Evolutionary conservation across 1,140 invertebrate genomes (phyloP).

Genomic region (Drosophila truncata): DNA sequence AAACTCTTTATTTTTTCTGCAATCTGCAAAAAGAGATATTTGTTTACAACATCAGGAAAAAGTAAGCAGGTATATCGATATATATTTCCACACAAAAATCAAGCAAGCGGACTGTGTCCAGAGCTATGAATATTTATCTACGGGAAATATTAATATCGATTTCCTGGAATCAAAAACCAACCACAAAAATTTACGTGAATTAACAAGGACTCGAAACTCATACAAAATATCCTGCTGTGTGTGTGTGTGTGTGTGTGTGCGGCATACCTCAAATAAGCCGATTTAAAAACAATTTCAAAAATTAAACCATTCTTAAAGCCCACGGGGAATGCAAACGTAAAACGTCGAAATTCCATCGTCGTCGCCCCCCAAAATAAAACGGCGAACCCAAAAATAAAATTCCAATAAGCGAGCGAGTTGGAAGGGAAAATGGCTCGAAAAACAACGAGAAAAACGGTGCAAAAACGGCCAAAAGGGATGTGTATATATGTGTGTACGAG

Average conservation of each 20-base stretch:
- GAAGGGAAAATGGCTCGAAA: conserved; percentile 1
- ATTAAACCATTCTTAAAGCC: conserved; percentile 59
- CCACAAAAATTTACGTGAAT: conserved; percentile 1
- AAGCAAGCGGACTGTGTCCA: background rate
- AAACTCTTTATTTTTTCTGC: background rate
- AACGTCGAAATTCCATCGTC: conserved; percentile 1
- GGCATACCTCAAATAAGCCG: conserved; percentile 63
- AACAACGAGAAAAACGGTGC: background rate
- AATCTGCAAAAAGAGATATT: background rate
- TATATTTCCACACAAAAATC: background rate
- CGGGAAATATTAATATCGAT: conserved; percentile 20
- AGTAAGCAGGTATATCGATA: background rate
- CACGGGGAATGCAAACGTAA: conserved; percentile 29
- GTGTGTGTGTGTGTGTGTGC: conserved; percentile 12
- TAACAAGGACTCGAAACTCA: conserved; percentile 1
- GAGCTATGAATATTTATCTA: conserved; percentile 27
- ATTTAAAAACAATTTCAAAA: conserved; percentile 72
- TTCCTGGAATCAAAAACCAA: background rate
- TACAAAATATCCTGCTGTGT: conserved; percentile 18
- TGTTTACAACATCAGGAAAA: conserved; percentile 15
- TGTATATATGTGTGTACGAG: conserved; percentile 3
- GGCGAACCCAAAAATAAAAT: conserved; percentile 58
- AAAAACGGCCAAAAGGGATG: conserved; percentile 15
- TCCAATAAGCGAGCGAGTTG: conserved; percentile 37
- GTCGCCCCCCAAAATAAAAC: conserved; percentile 17